phyloP scores from a whole-genome alignment of 2,113 vertebrate species.

The Neopipo cinnamomea region DNA sequence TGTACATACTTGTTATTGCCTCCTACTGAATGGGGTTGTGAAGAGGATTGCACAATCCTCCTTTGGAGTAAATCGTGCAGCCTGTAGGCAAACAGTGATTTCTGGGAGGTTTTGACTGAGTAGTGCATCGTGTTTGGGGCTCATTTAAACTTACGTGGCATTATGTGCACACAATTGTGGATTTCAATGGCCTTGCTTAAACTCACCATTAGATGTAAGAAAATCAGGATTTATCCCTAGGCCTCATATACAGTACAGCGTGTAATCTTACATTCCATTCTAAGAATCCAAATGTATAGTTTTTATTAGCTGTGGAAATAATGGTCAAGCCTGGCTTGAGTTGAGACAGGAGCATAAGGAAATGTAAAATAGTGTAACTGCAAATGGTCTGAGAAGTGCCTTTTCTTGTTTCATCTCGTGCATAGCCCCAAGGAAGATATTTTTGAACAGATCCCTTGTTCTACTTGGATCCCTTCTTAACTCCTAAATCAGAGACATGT shows the following conservation, averaged over 20 bases:
- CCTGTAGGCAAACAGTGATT: not conserved
- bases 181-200: not conserved
- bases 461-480: not conserved
- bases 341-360: not conserved
- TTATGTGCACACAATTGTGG: rapidly evolving
- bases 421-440: not conserved
- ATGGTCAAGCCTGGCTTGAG: not conserved
- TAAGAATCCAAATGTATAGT: not conserved
- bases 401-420: not conserved
- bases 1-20: not conserved
- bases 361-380: not conserved
- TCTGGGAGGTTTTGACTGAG: not conserved
- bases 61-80: not conserved
- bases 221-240: not conserved
- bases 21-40: not conserved
- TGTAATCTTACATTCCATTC: not conserved
- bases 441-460: not conserved
- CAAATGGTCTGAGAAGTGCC: not conserved
- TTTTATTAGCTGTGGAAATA: not conserved
- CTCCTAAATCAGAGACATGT: not conserved
- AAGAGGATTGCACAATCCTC: not conserved
- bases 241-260: not conserved
- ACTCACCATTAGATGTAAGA: not conserved
- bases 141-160: not conserved
- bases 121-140: not conserved